Evolutionary conservation across 2,113 vertebrate species (phyloP), one percentile per base, ranked within the genome.

Genomic region (Antechinus flavipes): DNA sequence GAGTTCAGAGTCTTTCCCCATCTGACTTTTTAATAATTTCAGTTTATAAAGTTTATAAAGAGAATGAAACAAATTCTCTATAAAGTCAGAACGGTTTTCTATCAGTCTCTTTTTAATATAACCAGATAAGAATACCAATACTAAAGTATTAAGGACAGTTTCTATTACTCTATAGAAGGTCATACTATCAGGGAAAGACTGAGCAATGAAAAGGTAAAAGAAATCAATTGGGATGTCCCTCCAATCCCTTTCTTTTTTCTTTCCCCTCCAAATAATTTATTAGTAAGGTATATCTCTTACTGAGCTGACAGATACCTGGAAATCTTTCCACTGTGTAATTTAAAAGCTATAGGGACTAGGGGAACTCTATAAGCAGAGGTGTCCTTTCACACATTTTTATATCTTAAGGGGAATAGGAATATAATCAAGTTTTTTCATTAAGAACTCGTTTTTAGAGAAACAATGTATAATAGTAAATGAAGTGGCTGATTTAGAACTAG

Each of bases 401-500:
- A 5, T n/a, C 68, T n/a, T 23, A 42, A 84, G 19, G n/a, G 6
- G 19, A 42, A 84, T 42, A 84, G n/a, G 42, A 84, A 42, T 61
- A 94, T 91, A 94, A 95, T 84, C 84, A 92, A 61, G 93, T 96
- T 97, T 93, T 97, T 96, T 55, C 91, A 96, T 76, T 56, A 93
- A 95, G 89, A 89, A 46, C 47, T 96, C 61, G 54, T 94, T 61
- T 68, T 76, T 19, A 76, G 35, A n/a, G 35, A 76, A n/a, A 1
- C 61, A 76, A n/a, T 76, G 35, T n/a, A 76, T 35, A 19, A 14
- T n/a, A 19, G 61, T n/a, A 19, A 76, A 84, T 23, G n/a, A 84
- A 42, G 2, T 42, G 7, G n/a, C 19, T 7, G 16, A 84, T 84
- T 84, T 84, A n/a, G 7, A 42, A 84, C 23, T n/a, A 84, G 35